A percentile compares a stretch with the other conserved stretches of the same genome.
phyloP scores from a whole-genome alignment of 2,888 invertebrate species.

The Heliconius cydno region DNA sequence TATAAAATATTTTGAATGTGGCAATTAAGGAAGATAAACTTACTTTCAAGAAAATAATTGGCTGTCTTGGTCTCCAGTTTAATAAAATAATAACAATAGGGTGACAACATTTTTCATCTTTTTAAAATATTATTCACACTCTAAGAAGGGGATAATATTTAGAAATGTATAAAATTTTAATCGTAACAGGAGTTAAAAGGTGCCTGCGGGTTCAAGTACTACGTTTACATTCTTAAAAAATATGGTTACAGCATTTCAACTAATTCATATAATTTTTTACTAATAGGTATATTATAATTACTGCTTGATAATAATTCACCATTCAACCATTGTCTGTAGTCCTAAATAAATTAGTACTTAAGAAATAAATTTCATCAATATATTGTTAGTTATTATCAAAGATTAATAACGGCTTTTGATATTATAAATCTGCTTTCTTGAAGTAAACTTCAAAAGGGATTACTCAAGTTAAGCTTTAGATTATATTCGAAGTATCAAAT shows the following conservation, averaged over 20 bases:
- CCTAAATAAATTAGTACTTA: too few species aligned
- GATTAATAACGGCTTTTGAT: not conserved
- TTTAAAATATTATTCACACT: not conserved
- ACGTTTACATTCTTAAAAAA: not conserved
- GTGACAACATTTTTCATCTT: not conserved
- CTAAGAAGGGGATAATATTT: not conserved
- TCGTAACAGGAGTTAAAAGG: not conserved
- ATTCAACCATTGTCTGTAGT: not conserved
- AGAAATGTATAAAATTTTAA: not conserved
- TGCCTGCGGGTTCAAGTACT: not conserved
- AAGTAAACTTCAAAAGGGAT: slow-evolving; percentile 9
- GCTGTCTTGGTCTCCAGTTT: not conserved
- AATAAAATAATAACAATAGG: not conserved
- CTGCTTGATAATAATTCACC: not conserved
- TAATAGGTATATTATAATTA: not conserved
- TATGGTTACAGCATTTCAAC: not conserved
- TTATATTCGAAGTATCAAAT: not conserved
- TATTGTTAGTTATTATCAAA: slow-evolving; percentile 3
- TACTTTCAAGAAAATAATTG: not conserved
- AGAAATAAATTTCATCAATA: not conserved
- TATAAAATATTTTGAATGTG: not conserved
- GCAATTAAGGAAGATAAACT: not conserved
- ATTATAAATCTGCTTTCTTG: slow-evolving; percentile 3
- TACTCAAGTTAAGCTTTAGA: not conserved
- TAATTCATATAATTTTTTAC: not conserved